Base-by-base conservation (phyloP, 2,888 invertebrate species). In the Hirtodrosophila alboralis region DNA sequence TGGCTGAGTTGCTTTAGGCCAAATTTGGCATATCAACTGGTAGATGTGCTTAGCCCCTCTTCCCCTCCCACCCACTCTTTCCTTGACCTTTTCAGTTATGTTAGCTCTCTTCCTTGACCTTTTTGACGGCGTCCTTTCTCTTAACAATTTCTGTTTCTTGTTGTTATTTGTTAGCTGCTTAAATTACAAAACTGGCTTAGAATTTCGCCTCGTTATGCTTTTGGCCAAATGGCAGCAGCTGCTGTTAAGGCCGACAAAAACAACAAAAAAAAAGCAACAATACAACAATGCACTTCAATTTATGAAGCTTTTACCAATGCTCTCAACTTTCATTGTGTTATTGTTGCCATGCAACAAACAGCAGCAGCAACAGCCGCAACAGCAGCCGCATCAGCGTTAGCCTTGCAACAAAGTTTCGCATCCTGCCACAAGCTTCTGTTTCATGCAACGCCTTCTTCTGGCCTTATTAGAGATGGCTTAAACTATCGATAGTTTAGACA, bases 331-430 rank as follows among this genome's bases (percentile, higher is more conserved):
- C 31, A 21, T 23, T 30, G 18, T 30, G 18, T 28, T 9, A 14
- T 23, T 30, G 34, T 12, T 8, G n/a, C 26, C 12, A 14, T 61
- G 47, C 54, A 40, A 69, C n/a, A n/a, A n/a, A n/a, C n/a, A n/a
- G n/a, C n/a, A n/a, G n/a, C n/a, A n/a, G n/a, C n/a, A n/a, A n/a
- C n/a, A n/a, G n/a, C n/a, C n/a, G n/a, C n/a, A n/a, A n/a, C n/a
- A n/a, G n/a, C n/a, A n/a, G n/a, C n/a, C n/a, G n/a, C n/a, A n/a
- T n/a, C n/a, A n/a, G n/a, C n/a, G n/a, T n/a, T n/a, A n/a, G n/a
- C 26, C 12, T 10, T 61, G 47, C 54, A 40, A 69, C 52, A 71
- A 52, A 66, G 44, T 64, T 54, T 28, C 31, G 27, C 63, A 69
- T 76, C 59, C 71, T 76, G 73, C 34, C 45, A 36, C 45, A 37